Conservation (phyloP, 2,888 invertebrate species). For the Caenorhabditis panamensis region DNA sequence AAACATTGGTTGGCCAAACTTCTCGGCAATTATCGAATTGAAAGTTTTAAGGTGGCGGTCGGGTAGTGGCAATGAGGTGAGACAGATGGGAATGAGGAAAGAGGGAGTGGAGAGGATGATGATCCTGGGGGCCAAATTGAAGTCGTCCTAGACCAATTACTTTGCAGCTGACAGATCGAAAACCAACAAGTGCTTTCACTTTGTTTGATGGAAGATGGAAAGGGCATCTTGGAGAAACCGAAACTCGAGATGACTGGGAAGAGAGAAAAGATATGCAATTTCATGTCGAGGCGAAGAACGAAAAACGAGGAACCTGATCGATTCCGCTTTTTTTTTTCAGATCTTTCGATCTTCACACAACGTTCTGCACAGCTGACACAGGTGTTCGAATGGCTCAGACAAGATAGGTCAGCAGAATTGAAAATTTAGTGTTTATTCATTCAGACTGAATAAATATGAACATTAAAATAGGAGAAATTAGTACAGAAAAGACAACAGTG, state of each 20-base stretch:
- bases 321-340: slow-evolving; percentile 13
- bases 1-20: slow-evolving; percentile 54
- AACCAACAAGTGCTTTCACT: slow-evolving; percentile 19
- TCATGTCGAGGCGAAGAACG: slow-evolving; percentile 35
- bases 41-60: slow-evolving; percentile 16
- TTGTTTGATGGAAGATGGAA: slow-evolving; percentile 7
- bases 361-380: too few relatives aligned
- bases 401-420: slow-evolving; percentile 18
- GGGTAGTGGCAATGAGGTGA: slow-evolving; percentile 27
- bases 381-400: background rate
- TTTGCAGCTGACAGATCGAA: slow-evolving; percentile 3
- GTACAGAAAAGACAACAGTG: slow-evolving; percentile 24
- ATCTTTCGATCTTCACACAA: slow-evolving; percentile 1
- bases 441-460: slow-evolving; percentile 39
- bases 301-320: slow-evolving; percentile 17
- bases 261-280: slow-evolving; percentile 42
- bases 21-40: slow-evolving; percentile 54
- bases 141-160: slow-evolving; percentile 28
- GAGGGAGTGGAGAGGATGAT: background rate
- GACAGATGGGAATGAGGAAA: background rate
- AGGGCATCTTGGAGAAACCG: slow-evolving; percentile 34
- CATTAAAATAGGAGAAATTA: slow-evolving; percentile 19
- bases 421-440: slow-evolving; percentile 44
- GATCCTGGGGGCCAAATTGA: slow-evolving; percentile 19
- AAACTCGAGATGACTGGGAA: slow-evolving; percentile 29